phyloP scores from a whole-genome alignment of 92 coral and sea anemone species.

The Actinernus sp. region DNA sequence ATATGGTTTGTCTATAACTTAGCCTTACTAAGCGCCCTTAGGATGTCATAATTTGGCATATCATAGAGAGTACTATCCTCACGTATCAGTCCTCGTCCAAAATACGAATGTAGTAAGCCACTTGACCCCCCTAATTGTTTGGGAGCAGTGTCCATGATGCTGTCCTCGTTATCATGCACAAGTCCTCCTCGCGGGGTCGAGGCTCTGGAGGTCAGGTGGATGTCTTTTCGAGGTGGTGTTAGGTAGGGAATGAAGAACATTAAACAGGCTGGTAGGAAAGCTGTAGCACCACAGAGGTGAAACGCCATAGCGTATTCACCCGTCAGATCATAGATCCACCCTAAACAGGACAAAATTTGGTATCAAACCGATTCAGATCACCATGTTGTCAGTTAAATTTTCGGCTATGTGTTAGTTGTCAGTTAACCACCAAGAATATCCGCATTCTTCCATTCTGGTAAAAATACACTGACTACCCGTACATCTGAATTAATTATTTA shows the following conservation, averaged over 20 bases:
- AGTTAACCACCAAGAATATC: no score
- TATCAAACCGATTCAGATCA: no score
- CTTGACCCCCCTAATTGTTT: background rate
- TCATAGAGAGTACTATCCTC: constrained; percentile 8
- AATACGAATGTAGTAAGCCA: background rate
- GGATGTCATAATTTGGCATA: constrained; percentile 18
- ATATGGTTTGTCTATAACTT: constrained; percentile 15
- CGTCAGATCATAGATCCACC: constrained; percentile 86
- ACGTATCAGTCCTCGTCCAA: constrained; percentile 19
- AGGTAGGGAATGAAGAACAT: constrained; percentile 73
- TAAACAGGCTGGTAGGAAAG: constrained; percentile 70
- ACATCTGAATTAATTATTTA: no score
- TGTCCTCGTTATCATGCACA: background rate
- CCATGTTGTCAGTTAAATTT: no score
- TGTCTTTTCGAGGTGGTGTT: constrained; percentile 27
- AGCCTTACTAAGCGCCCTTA: constrained; percentile 10
- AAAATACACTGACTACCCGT: no score
- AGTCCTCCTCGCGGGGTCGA: constrained; percentile 19
- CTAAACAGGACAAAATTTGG: constrained; percentile 31
- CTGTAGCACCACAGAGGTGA: constrained; percentile 73
- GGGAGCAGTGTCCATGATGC: background rate
- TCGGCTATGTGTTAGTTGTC: no score
- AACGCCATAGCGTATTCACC: constrained; percentile 84
- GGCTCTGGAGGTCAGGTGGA: constrained; percentile 16
- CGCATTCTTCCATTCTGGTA: no score